Evolutionary conservation across 1,140 invertebrate species (phyloP).

Genomic region (Eurosta solidaginis): DNA sequence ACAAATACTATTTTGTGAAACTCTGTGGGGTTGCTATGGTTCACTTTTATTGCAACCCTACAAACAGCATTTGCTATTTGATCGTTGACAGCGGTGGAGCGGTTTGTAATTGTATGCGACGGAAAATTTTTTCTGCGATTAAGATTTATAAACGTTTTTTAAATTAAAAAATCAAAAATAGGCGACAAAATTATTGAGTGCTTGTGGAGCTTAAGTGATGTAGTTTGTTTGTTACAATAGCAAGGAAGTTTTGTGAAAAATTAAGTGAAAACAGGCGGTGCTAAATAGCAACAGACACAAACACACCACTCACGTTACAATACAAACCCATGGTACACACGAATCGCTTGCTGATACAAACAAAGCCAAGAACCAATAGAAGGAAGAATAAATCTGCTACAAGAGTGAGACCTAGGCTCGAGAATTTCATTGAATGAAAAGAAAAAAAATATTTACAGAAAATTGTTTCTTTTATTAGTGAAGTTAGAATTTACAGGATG

Average conservation of each 20-base stretch:
- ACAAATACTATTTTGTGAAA: neutral
- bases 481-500: too few relatives aligned
- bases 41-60: neutral
- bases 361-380: neutral
- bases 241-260: neutral
- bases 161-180: neutral
- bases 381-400: too few relatives aligned
- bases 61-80: neutral
- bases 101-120: neutral
- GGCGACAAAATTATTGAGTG: neutral
- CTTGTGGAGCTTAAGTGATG: neutral
- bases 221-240: neutral
- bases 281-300: neutral
- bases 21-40: neutral
- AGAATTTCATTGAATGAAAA: neutral
- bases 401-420: neutral
- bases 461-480: too few relatives aligned
- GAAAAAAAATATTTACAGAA: neutral
- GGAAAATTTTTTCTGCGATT: neutral
- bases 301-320: neutral
- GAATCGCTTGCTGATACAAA: neutral
- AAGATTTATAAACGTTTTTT: neutral
- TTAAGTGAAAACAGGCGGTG: neutral
- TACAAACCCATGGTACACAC: neutral
- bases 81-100: constrained; percentile 9